Evolutionary conservation across 2,888 invertebrate species (phyloP), one percentile per base, ranked within the genome.

Genomic region (Agrilus mali): DNA sequence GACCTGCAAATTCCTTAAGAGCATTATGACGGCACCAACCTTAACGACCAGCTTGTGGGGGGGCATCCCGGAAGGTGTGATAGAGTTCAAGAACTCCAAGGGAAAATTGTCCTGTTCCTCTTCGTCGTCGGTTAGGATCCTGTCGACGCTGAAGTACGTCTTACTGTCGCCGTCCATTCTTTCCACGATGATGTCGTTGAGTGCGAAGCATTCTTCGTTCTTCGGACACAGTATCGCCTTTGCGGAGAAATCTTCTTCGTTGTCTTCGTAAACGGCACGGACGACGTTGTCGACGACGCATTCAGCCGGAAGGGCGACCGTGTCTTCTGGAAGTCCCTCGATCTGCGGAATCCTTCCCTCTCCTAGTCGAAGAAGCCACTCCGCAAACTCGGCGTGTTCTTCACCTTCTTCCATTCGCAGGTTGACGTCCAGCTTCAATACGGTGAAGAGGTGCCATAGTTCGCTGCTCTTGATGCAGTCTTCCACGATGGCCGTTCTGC

Each of bases 11-110:
- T 55, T 55, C 32, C 52, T 34, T 13, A 54, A 41, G 17, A 54
- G 38, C 44, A 57, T 55, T 3, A 55, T 46, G 10, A 56, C 38
- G 2, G 44, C 44, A 12, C 51, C 51, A 15, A 33, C 35, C 45
- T 55, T 55, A 6, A 56, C 35, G 17, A 33, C 31, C 15, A 56
- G 41, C 32, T 47, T 42, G 36, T 54, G 51, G 0, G 51, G 56
- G 6, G 57, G 53, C 13, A 55, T 32, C 12, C 49, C 47, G 6
- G 43, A 38, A 13, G 41, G 39, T 31, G 49, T 47, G 13, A 50
- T 36, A 8, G 40, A 38, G 39, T 52, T 47, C 8, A 48, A 38
- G 15, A 42, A 39, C 14, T 49, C 48, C 12, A 38, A 16, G 3
- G 45, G 45, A n/a, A 42, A 40, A 7, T 45, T 7, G 20, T 20